phyloP scores from a whole-genome alignment of 1,140 invertebrate species.

The Nylanderia fulva region DNA sequence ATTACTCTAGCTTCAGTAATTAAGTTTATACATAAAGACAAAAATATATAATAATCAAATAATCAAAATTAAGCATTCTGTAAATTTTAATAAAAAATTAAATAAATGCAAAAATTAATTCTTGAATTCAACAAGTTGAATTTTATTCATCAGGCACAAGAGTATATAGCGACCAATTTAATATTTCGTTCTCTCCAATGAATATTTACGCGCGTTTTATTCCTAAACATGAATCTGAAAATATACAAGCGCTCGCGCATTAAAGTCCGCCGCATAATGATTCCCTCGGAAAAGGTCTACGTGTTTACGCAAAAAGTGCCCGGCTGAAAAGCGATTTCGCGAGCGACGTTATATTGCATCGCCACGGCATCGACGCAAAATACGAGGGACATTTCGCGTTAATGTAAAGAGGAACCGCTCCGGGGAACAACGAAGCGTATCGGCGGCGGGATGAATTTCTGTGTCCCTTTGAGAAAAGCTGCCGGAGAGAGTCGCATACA shows the following conservation, averaged over 20 bases:
- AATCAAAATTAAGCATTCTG: neutral
- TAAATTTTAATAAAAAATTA: neutral
- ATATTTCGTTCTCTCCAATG: slow-evolving; percentile 51
- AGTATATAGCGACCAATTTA: slow-evolving; percentile 53
- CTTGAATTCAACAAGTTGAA: neutral
- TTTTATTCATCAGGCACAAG: neutral
- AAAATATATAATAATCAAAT: neutral
- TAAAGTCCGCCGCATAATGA: slow-evolving; percentile 43
- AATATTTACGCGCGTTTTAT: slow-evolving; percentile 57
- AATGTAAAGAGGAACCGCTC: slow-evolving; percentile 59
- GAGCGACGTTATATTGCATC: slow-evolving; percentile 42
- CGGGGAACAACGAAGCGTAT: slow-evolving; percentile 53
- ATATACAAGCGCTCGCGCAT: slow-evolving; percentile 35
- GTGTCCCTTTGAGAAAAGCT: slow-evolving; percentile 53
- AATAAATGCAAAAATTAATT: slow-evolving; percentile 21
- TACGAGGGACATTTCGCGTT: slow-evolving; percentile 47
- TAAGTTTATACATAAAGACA: too few species aligned
- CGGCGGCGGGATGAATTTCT: slow-evolving; percentile 53
- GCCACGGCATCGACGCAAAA: slow-evolving; percentile 53
- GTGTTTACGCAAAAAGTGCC: slow-evolving; percentile 51
- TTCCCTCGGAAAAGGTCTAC: slow-evolving; percentile 40
- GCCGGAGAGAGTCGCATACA: neutral
- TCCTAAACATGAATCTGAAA: slow-evolving; percentile 31
- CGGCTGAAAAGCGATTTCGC: slow-evolving; percentile 48
- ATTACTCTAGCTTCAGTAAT: neutral